These are phyloP conservation scores for Leptothorax acervorum DNA, from an alignment of 2,888 invertebrate genomes.

Conservation along the genomic window DNA sequence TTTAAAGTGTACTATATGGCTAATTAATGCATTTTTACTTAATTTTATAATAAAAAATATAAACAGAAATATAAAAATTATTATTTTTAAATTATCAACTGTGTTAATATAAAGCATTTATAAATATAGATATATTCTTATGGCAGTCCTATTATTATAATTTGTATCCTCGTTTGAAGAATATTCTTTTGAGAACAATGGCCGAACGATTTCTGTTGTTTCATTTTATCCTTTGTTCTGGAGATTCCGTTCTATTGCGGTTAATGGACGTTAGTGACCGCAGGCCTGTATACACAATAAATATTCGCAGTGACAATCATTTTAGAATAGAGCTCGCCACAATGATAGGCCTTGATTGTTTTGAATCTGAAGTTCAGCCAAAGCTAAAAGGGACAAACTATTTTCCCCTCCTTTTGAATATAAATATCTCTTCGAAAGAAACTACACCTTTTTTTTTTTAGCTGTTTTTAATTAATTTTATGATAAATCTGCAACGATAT, in stretches of 20 bases:
- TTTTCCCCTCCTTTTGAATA: neutral
- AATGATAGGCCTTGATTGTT: slow-evolving; percentile 11
- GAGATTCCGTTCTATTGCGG: neutral
- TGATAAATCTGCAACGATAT: neutral
- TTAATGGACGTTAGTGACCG: slow-evolving; percentile 40
- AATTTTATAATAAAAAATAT: neutral
- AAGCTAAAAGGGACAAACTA: neutral
- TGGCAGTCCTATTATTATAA: neutral
- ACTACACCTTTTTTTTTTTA: neutral
- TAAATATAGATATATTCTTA: neutral
- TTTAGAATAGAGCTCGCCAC: slow-evolving; percentile 17
- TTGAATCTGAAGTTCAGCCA: slow-evolving; percentile 1
- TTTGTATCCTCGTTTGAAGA: neutral
- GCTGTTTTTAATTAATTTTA: neutral
- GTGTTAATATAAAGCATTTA: slow-evolving; percentile 8
- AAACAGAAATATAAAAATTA: neutral
- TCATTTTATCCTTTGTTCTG: slow-evolving; percentile 20
- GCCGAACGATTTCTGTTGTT: neutral
- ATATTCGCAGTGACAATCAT: slow-evolving; percentile 16
- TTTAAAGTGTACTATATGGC: neutral
- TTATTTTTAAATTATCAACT: neutral
- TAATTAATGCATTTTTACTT: neutral
- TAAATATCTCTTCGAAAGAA: neutral
- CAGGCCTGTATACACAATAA: slow-evolving; percentile 20
- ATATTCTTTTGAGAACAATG: slow-evolving; percentile 19